Base-by-base conservation (phyloP, 1,140 invertebrate species). In the Caenorhabditis briggsae region DNA sequence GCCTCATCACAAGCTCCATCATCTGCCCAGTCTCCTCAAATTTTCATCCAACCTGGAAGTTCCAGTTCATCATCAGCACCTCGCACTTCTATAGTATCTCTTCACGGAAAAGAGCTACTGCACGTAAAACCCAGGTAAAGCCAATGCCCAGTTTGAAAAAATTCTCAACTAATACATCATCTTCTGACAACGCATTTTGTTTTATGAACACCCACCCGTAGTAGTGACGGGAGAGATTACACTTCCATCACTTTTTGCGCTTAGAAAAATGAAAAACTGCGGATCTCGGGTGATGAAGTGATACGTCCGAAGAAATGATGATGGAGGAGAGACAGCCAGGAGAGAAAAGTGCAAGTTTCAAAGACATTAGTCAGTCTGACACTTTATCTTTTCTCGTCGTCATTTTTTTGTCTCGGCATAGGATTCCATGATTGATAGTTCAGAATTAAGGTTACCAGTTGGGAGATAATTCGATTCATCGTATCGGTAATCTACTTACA, bases 51-150 rank as follows among this genome's bases (percentile, higher is more conserved):
- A 59, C 82, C 82, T 20, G 58, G 58, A 59, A 59, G 55, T 58
- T 59, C 58, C 0, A 61, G 55, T 12, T 43, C 55, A 18, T 83
- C 82, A 41, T 83, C 82, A 5, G 43, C 20, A 11, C 82, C 82
- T 58, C 82, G 82, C 5, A 58, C 55, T 11, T 83, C 82, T 5
- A 83, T 83, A 59, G 82, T 43, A 20, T 83, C 82, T 14, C 48
- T 83, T n/a, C 82, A 83, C 41, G 58, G 82, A 20, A 61, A 59
- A 61, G 82, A 46, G 12, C 25, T 83, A 12, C 55, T 83, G 14
- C 82, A 83, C 58, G 82, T 83, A 46, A 83, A 83, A 23, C 82
- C 82, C 20, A 58, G 58, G 82, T 83, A 59, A 82, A 55, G 11
- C 23, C 64, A 25, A 43, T 23, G 33, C 8, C 14, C 41, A 43